Percentiles rank a stretch among this genome's conserved stretches.
These are phyloP conservation scores for Zaprionus africanus DNA, from an alignment of 1,140 invertebrate species.

Conservation along the genomic window DNA sequence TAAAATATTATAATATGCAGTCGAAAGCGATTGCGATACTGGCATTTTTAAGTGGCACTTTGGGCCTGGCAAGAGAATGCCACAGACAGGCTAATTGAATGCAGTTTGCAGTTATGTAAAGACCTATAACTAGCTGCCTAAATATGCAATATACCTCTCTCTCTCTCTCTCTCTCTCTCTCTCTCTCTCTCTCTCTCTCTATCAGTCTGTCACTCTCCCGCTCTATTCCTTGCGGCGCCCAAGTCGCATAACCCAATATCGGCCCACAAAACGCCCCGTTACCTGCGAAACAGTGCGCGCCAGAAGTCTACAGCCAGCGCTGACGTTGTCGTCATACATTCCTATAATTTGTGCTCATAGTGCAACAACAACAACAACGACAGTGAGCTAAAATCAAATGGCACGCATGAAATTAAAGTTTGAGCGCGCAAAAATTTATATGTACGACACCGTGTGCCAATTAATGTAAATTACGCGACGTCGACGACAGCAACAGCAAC, in stretches of 20 bases:
- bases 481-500: slow-evolving; percentile 70
- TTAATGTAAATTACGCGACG: slow-evolving; percentile 80
- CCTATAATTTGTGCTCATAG: slow-evolving; percentile 68
- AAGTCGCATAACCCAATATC: slow-evolving; percentile 25
- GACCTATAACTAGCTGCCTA: slow-evolving; percentile 69
- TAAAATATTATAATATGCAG: not conserved
- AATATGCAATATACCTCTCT: slow-evolving; percentile 55
- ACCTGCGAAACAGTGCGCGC: slow-evolving; percentile 43
- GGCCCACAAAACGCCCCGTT: slow-evolving; percentile 53
- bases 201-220: not conserved
- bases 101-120: slow-evolving; percentile 60
- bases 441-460: slow-evolving; percentile 79
- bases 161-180: not conserved
- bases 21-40: not conserved
- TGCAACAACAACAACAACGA: slow-evolving; percentile 31
- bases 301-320: slow-evolving; percentile 49
- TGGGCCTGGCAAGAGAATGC: slow-evolving; percentile 50
- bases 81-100: slow-evolving; percentile 39
- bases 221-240: slow-evolving; percentile 44
- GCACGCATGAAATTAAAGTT: slow-evolving; percentile 82
- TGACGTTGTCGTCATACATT: slow-evolving; percentile 46
- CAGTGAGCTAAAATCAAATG: slow-evolving; percentile 69
- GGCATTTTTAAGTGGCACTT: not conserved
- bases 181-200: not conserved
- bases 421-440: slow-evolving; percentile 79